These are phyloP conservation scores for Hippoglossus hippoglossus DNA, from an alignment of 2,797 vertebrate species.

Conservation along the genomic window DNA sequence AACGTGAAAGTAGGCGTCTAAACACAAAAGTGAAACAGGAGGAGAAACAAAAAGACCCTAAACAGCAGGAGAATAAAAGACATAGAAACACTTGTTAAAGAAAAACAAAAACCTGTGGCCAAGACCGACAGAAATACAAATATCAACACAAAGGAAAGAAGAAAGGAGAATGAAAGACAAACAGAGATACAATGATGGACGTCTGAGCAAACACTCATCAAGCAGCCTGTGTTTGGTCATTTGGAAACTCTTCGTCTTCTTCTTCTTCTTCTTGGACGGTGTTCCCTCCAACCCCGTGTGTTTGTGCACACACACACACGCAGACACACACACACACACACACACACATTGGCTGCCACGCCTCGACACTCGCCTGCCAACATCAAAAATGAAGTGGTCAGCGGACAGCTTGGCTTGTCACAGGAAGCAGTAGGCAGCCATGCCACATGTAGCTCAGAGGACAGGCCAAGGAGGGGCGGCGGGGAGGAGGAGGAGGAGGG, in stretches of 20 bases:
- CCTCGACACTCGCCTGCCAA: constrained; percentile 62
- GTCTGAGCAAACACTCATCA: constrained; percentile 65
- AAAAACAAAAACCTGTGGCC: not conserved
- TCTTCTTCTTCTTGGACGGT: constrained; percentile 63
- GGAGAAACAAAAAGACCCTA: not conserved
- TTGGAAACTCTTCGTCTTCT: constrained; percentile 63
- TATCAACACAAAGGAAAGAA: constrained; percentile 21
- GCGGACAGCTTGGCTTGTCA: constrained; percentile 82
- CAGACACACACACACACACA: not conserved
- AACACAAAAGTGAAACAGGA: not conserved
- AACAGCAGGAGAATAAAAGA: not conserved
- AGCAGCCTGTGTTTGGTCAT: constrained; percentile 77
- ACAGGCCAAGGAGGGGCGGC: constrained; percentile 72
- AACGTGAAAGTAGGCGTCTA: not conserved
- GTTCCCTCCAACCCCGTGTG: constrained; percentile 55
- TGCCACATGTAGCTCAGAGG: constrained; percentile 79
- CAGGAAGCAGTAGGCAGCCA: constrained; percentile 71
- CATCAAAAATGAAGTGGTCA: constrained; percentile 83
- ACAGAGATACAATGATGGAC: constrained; percentile 60
- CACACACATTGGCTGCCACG: constrained; percentile 34
- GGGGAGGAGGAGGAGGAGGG: not conserved
- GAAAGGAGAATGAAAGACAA: constrained; percentile 59
- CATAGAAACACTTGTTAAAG: not conserved
- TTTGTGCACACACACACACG: not conserved
- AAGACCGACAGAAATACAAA: constrained; percentile 5